Conservation (phyloP, 30 jellyfish, hydroid and myxozoan genomes). For the Rhopilema esculentum region DNA sequence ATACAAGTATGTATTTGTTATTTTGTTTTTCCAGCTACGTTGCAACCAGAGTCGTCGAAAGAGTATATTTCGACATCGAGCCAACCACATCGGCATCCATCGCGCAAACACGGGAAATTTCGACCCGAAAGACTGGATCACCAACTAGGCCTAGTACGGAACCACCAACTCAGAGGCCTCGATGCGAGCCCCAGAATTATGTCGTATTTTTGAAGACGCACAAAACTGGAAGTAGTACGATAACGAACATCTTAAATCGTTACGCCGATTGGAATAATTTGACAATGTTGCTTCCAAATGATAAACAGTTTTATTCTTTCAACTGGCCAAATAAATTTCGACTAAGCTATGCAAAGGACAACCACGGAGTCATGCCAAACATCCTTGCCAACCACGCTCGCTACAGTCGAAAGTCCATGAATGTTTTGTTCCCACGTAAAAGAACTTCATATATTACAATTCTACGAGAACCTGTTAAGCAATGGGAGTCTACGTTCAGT, state of each 20-base stretch:
- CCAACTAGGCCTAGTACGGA: not conserved
- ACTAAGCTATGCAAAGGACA: conserved; percentile 62
- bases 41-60: conserved; percentile 80
- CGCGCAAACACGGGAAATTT: not conserved
- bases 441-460: conserved; percentile 79
- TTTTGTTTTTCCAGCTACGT: conserved; percentile 63
- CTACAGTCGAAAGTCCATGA: conserved; percentile 91
- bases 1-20: not conserved
- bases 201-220: conserved; percentile 93
- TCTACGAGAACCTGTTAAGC: conserved; percentile 94
- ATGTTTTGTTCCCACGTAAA: conserved; percentile 84
- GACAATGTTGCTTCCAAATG: conserved; percentile 85
- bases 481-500: conserved; percentile 95
- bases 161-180: conserved; percentile 12
- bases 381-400: conserved; percentile 98
- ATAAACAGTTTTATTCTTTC: conserved; percentile 75
- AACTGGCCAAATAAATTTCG: conserved; percentile 97
- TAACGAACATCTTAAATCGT: conserved; percentile 92
- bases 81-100: conserved; percentile 69
- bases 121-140: not conserved
- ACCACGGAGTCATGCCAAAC: conserved; percentile 74
- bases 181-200: conserved; percentile 74
- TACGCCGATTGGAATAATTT: conserved; percentile 91
- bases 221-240: conserved; percentile 96
- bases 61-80: conserved; percentile 71